A percentile compares a stretch with the other conserved stretches of the same genome.
These are phyloP conservation scores for Astyanax mexicanus DNA, from an alignment of 2,797 vertebrate genomes.

Conservation along the genomic window DNA sequence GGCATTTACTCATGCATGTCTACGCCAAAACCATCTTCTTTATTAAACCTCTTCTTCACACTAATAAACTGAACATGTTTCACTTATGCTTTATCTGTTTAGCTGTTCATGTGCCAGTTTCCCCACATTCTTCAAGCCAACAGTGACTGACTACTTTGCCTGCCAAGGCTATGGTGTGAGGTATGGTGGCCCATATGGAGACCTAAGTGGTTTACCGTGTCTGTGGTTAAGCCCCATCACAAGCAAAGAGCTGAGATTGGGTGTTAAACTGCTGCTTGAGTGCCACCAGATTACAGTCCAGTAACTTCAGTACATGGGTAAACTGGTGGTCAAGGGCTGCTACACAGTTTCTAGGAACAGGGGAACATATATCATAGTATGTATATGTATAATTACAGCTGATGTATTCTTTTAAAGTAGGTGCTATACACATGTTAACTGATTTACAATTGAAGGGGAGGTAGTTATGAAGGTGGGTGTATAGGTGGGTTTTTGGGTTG, in stretches of 20 bases:
- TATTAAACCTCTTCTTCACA: neutral
- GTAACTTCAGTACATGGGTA: conserved; percentile 36
- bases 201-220: conserved; percentile 73
- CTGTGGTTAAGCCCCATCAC: conserved; percentile 56
- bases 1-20: neutral
- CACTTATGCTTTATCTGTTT: conserved; percentile 29
- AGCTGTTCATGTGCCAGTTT: neutral
- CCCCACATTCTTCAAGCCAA: neutral
- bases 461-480: no score
- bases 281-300: conserved; percentile 63
- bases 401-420: no score
- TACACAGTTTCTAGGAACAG: neutral
- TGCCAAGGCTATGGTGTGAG: neutral
- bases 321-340: no score
- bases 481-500: no score
- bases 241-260: conserved; percentile 37
- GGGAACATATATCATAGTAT: no score
- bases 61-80: conserved; percentile 56
- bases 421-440: no score
- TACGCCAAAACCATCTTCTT: neutral
- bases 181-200: conserved; percentile 64
- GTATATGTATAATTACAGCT: no score
- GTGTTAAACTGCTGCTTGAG: conserved; percentile 60
- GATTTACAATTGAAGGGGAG: no score
- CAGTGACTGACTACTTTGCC: conserved; percentile 19